These are phyloP conservation scores for Leucoraja erinaceus DNA, from an alignment of 2,113 vertebrate genomes.

Conservation along the genomic window DNA sequence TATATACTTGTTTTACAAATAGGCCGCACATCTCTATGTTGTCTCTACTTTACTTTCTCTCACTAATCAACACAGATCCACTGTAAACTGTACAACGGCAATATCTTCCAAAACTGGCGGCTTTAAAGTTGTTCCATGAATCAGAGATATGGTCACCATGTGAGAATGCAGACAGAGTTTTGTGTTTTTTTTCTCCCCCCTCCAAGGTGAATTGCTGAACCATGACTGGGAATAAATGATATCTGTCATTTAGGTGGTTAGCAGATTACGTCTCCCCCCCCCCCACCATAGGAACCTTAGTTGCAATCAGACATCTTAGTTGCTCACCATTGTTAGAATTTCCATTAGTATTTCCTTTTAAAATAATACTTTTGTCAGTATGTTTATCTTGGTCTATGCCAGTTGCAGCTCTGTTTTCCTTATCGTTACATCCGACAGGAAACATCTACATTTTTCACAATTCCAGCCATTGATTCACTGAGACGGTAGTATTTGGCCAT, in stretches of 20 bases:
- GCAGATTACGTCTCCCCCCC: neutral
- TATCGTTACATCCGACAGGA: conserved; percentile 10
- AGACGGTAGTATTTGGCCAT: neutral
- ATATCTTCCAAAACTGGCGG: neutral
- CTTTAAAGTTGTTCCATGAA: neutral
- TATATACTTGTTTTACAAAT: neutral
- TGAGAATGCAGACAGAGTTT: neutral
- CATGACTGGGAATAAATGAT: neutral
- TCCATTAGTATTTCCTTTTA: neutral
- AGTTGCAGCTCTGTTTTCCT: neutral
- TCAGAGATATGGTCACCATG: neutral
- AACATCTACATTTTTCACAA: neutral
- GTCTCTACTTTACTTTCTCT: neutral
- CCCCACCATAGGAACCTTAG: neutral
- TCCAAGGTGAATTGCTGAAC: neutral
- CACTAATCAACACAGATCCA: neutral
- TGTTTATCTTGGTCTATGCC: conserved; percentile 1
- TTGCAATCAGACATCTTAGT: neutral
- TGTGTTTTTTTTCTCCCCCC: neutral
- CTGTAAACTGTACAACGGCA: neutral
- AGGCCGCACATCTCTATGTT: neutral
- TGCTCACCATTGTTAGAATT: neutral
- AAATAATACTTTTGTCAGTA: neutral
- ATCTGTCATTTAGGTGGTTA: neutral
- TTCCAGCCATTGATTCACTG: conserved; percentile 2